Evolutionary conservation across 2,113 vertebrate genomes (phyloP).

Genomic region (Agapornis roseicollis): DNA sequence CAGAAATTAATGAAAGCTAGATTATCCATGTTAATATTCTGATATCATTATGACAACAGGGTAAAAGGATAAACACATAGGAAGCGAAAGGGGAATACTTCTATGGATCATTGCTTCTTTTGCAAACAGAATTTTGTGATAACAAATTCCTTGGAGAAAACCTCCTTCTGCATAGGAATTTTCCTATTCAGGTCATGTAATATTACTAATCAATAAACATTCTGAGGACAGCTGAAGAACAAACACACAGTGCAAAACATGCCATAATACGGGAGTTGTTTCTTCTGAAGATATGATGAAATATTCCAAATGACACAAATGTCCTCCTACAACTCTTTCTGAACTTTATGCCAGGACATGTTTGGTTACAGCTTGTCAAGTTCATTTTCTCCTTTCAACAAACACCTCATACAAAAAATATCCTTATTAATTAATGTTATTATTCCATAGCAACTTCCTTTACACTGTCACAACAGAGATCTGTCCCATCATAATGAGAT

Average conservation of each 20-base stretch:
- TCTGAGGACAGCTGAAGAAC: not conserved
- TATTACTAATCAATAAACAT: not conserved
- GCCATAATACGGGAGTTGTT: not conserved
- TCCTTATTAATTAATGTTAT: constrained; percentile 33
- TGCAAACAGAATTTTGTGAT: not conserved
- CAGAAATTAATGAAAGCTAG: not conserved
- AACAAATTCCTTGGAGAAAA: not conserved
- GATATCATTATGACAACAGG: not conserved
- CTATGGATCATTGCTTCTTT: not conserved
- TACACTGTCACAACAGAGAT: constrained; percentile 19
- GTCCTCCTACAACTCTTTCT: constrained; percentile 26
- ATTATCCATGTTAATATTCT: not conserved
- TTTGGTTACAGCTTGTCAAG: constrained; percentile 6
- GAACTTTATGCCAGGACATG: constrained; percentile 1
- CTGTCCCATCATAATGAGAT: not conserved
- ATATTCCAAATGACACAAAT: constrained; percentile 4
- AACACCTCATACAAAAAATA: constrained; percentile 2
- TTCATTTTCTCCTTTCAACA: constrained; percentile 27
- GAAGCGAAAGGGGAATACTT: not conserved
- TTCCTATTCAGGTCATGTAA: not conserved
- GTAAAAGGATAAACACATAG: not conserved
- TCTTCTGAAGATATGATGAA: not conserved
- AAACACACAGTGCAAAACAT: not conserved
- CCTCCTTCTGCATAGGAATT: not conserved
- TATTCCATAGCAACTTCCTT: constrained; percentile 41